Evolutionary conservation across 2,797 vertebrate species (phyloP).

Genomic region (Phoeniculus purpureus): DNA sequence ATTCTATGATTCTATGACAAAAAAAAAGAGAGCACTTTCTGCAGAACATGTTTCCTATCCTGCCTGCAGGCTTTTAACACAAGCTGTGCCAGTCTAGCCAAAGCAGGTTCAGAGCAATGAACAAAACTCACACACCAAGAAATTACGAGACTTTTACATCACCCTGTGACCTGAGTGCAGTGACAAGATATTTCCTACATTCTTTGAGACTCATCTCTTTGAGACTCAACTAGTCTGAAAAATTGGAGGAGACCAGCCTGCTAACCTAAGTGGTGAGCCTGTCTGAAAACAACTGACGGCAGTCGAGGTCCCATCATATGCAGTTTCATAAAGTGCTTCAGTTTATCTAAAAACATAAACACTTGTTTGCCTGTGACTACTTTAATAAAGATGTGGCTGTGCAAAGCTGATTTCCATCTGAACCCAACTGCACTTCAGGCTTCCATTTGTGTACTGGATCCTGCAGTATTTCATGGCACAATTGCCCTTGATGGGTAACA

Average conservation of each 20-base stretch:
- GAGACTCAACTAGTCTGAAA: not conserved
- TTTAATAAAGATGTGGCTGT: not conserved
- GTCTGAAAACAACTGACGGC: not conserved
- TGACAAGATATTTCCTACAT: not conserved
- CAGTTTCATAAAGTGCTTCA: not conserved
- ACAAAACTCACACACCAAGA: not conserved
- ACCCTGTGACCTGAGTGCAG: not conserved
- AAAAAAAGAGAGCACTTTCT: not conserved
- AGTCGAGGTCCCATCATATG: not conserved
- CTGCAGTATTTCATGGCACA: not conserved
- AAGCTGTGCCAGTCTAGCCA: not conserved
- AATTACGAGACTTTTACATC: not conserved
- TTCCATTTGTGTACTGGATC: not conserved
- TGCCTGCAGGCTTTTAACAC: not conserved
- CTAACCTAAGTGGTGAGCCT: not conserved
- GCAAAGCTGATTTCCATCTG: not conserved
- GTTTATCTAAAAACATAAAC: not conserved
- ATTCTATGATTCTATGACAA: no score
- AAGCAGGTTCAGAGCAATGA: not conserved
- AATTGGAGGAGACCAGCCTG: not conserved
- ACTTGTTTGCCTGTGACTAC: not conserved
- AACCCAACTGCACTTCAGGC: not conserved
- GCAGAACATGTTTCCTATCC: not conserved
- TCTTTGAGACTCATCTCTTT: not conserved
- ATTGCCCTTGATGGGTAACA: not conserved